Conservation (phyloP, 1,140 invertebrate species). For the Macrocentrus cingulum region DNA sequence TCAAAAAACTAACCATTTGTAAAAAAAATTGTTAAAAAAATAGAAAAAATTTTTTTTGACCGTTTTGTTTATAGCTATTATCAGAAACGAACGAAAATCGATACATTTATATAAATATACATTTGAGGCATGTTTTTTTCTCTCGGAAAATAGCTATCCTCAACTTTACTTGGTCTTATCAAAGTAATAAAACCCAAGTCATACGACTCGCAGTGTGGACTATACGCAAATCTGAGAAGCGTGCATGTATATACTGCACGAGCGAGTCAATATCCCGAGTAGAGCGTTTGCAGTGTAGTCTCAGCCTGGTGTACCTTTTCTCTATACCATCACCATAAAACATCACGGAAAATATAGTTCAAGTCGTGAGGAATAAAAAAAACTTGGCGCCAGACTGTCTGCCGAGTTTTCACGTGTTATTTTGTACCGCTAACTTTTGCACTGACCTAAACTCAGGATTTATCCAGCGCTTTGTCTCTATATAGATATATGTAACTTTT, state of each 20-base stretch:
- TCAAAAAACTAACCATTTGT: too few species aligned
- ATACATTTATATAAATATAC: too few species aligned
- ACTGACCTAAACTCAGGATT: not conserved
- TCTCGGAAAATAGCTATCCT: too few species aligned
- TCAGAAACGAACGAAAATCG: too few species aligned
- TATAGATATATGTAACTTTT: too few species aligned
- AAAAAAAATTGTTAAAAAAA: too few species aligned
- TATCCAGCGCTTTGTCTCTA: not conserved
- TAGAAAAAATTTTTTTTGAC: too few species aligned
- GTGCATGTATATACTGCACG: not conserved
- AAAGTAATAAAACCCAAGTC: constrained; percentile 4
- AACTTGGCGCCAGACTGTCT: constrained; percentile 9
- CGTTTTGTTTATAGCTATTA: too few species aligned
- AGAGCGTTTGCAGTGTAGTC: not conserved
- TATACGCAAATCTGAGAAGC: not conserved
- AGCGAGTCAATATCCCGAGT: constrained; percentile 9
- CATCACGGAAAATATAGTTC: not conserved
- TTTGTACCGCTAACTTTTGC: not conserved
- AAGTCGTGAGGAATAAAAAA: constrained; percentile 2
- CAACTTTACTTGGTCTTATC: too few species aligned
- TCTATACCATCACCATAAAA: constrained; percentile 6
- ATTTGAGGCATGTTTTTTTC: too few species aligned
- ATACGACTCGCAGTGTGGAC: not conserved
- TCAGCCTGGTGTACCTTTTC: not conserved
- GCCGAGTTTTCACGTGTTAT: not conserved